These are phyloP conservation scores for Exaiptasia diaphana DNA, from an alignment of 64 coral and sea anemone species.

Conservation along the genomic window DNA sequence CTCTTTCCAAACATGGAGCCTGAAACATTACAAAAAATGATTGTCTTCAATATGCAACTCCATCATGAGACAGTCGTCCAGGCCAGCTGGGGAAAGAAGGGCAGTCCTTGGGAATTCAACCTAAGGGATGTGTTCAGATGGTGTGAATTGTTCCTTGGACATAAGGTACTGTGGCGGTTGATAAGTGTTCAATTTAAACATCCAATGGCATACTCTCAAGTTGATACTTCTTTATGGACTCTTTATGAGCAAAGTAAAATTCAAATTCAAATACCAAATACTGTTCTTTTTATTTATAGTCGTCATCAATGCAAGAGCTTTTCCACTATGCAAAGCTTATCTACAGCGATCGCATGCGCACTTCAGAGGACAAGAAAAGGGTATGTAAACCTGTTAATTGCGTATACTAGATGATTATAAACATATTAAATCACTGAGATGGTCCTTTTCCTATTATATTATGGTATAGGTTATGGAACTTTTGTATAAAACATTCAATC, in stretches of 20 bases:
- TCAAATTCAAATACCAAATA: no score
- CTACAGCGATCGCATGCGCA: slow-evolving; percentile 85
- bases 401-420: no score
- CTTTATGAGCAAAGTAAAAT: background rate
- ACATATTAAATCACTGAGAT: no score
- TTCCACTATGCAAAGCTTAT: slow-evolving; percentile 78
- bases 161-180: no score
- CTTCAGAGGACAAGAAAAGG: slow-evolving; percentile 57
- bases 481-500: background rate
- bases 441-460: no score
- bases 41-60: slow-evolving; percentile 78
- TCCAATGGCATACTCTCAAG: background rate
- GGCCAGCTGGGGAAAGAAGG: slow-evolving; percentile 66
- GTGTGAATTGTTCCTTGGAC: slow-evolving; percentile 79
- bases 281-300: background rate
- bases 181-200: no score
- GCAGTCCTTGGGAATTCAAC: slow-evolving; percentile 93
- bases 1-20: slow-evolving; percentile 73
- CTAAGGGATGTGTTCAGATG: slow-evolving; percentile 95
- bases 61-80: slow-evolving; percentile 79
- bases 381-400: no score
- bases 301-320: background rate
- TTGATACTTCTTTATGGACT: no score
- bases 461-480: background rate
- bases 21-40: slow-evolving; percentile 77